Evolutionary conservation across 1,140 invertebrate genomes (phyloP).

Genomic region (Drosophila sulfurigaster): DNA sequence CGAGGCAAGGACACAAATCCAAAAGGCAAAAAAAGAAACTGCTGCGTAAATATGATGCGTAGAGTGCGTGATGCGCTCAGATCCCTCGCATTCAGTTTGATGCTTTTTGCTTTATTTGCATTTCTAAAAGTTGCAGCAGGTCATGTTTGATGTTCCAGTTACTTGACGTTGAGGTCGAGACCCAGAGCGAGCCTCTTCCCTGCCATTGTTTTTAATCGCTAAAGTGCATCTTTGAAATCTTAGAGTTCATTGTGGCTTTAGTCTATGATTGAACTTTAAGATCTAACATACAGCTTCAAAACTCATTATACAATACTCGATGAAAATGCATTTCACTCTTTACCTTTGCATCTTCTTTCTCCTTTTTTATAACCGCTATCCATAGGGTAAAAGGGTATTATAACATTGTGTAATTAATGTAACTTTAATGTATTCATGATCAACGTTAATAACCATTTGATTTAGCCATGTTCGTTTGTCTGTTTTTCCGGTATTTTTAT

Average conservation of each 20-base stretch:
- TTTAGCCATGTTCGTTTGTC: no score
- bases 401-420: no score
- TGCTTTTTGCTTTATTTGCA: conserved; percentile 46
- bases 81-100: conserved; percentile 9
- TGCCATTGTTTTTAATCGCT: conserved; percentile 71
- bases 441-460: no score
- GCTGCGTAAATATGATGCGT: conserved; percentile 57
- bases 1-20: conserved; percentile 26
- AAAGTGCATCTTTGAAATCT: conserved; percentile 54
- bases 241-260: conserved; percentile 3
- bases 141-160: conserved; percentile 43
- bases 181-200: background rate
- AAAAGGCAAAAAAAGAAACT: conserved; percentile 37
- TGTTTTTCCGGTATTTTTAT: no score
- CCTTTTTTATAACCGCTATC: no score
- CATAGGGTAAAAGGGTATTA: no score
- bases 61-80: conserved; percentile 34
- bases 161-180: conserved; percentile 7
- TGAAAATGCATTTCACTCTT: conserved; percentile 28
- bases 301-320: background rate
- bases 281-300: background rate
- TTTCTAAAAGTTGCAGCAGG: conserved; percentile 5
- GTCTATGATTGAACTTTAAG: background rate
- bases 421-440: no score
- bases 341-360: background rate